Base-by-base conservation (phyloP, 2,888 invertebrate genomes). In the Entomobrya proxima region DNA sequence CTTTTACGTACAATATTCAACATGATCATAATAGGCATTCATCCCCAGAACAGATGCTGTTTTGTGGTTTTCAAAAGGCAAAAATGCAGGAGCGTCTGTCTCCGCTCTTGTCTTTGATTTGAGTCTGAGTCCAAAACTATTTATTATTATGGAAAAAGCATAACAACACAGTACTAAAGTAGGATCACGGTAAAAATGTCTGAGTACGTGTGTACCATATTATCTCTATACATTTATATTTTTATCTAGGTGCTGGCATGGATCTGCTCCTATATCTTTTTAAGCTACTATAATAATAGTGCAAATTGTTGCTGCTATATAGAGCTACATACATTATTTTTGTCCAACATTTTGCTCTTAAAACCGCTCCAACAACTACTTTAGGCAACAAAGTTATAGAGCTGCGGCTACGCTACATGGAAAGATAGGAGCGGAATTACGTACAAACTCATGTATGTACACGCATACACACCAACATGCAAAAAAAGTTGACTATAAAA, bases 21-120 rank as follows among this genome's bases (percentile, higher is more conserved):
- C 35, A 58, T 52, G 37, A 30, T 32, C 74, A 52, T 74, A 80
- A 55, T 67, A 52, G 27, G 52, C 44, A 69, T 55, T 80, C 37
- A 80, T 9, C 37, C 13, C 74, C 18, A 52, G 74, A 74, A 40
- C 72, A 81, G 81, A 81, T 78, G 78, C 78, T 67, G 64, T 40
- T 78, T 78, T 77, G 77, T 77, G 77, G 58, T 40, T 40, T 74
- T 74, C 52, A 74, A 74, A 77, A 30, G 24, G 24, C 18, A 69
- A 69, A 75, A 50, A 64, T 64, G 24, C 79, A 79, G 79, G 79
- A 80, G 80, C 72, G 80, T 80, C 80, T 80, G 55, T 80, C 55
- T 11, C 18, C 30, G 7, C 32, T 21, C 72, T 72, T 80, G 55
- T 80, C 55, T 11, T 15, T 18, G 7, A 18, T 21, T 74, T 52